Evolutionary conservation across 2,113 vertebrate genomes (phyloP), one percentile per base, ranked within the genome.

Genomic region (Grus americana): DNA sequence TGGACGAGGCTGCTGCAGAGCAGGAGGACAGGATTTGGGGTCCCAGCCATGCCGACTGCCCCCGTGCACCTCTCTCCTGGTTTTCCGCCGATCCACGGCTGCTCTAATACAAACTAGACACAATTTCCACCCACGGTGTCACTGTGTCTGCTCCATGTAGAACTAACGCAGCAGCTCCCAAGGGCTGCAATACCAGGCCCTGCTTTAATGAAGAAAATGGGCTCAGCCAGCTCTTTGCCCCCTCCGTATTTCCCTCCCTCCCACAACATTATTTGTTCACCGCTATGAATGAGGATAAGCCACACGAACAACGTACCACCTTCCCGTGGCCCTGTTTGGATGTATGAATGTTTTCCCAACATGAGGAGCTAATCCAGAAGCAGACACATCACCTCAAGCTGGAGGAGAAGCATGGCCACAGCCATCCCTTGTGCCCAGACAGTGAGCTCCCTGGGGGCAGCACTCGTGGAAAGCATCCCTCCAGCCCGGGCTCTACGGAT

Each of bases 21-120:
- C 44, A 54, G 63, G 3, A 78, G 61, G 23, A 61, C 0, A 0
- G 47, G 42, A 21, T 50, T 2, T 0, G 1, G 57, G 29, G 19
- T 55, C 46, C 57, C 80, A 49, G 50, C 36, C 47, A 70, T 0
- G 1, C 3, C 0, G 0, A 58, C 15, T 58, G 50, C 16, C 55
- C 38, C 20, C 1, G 1, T 0, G 0, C 1, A 15, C 23, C 36
- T 29, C 85, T 57, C 59, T 76, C 58, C 36, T 38, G 20, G 4
- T 81, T 85, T 61, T n/a, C 10, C 23, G 46, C 22, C 0, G 2
- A 26, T 47, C 22, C 2, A 0, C 1, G 2, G 57, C 30, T 78
- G 61, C 40, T 70, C 55, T 57, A 84, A 89, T 9, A 78, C 7
- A 89, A 92, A 74, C 32, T 70, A 95, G 72, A 55, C 18, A 59